A percentile compares a stretch with the other conserved stretches of the same genome.
Evolutionary conservation across 2,113 vertebrate species (phyloP).

Genomic region (Rhinoptilus africanus): DNA sequence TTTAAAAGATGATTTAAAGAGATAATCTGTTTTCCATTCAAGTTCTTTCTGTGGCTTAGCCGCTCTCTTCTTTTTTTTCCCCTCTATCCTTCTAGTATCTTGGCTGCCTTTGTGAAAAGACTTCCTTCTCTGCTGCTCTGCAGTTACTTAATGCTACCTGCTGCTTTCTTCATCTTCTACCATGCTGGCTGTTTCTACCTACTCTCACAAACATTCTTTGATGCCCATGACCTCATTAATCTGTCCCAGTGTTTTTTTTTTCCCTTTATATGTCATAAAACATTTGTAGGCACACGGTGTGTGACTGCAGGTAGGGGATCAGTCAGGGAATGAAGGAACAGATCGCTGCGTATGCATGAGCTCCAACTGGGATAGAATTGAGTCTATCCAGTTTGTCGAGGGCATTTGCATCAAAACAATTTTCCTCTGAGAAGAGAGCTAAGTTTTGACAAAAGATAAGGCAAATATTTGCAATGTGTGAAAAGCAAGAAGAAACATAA

Average conservation of each 20-base stretch:
- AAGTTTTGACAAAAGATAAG: background rate
- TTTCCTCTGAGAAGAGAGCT: background rate
- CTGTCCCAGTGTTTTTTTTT: background rate
- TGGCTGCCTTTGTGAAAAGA: constrained; percentile 4
- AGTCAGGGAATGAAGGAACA: background rate
- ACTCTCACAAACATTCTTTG: background rate
- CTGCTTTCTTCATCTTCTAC: constrained; percentile 44
- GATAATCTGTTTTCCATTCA: constrained; percentile 47
- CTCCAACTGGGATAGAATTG: background rate
- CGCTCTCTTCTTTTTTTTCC: background rate
- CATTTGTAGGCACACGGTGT: background rate
- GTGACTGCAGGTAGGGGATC: background rate
- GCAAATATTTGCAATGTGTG: background rate
- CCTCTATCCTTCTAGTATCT: background rate
- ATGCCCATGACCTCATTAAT: background rate
- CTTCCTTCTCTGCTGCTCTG: constrained; percentile 4
- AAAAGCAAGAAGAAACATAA: background rate
- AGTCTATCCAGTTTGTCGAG: background rate
- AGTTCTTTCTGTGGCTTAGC: background rate
- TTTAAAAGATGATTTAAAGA: constrained; percentile 41
- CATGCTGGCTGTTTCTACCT: background rate
- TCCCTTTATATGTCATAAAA: background rate
- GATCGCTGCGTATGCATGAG: background rate
- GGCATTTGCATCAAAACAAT: background rate
- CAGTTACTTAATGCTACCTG: constrained; percentile 11